Percentiles rank a stretch among this genome's conserved stretches.
These are phyloP conservation scores for Chloroclysta siterata DNA, from an alignment of 2,888 invertebrate genomes.

Conservation along the genomic window DNA sequence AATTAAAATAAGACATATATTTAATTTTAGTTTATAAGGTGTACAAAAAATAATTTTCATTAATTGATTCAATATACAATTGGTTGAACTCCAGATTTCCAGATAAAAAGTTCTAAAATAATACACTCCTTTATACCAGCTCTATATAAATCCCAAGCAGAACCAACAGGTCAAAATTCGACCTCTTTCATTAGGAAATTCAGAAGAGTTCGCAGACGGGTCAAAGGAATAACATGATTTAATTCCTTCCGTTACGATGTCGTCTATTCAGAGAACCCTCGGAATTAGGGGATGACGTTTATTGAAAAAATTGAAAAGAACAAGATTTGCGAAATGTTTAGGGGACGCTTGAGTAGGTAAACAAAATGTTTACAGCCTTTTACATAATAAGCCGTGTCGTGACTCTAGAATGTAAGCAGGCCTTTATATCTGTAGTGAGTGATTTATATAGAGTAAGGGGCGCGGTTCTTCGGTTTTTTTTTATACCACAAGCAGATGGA, in stretches of 20 bases:
- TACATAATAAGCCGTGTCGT: neutral
- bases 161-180: conserved; percentile 51
- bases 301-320: conserved; percentile 21
- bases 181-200: conserved; percentile 65
- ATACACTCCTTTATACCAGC: too few species aligned
- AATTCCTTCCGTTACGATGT: conserved; percentile 52
- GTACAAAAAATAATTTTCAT: too few species aligned
- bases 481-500: too few species aligned
- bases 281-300: conserved; percentile 31
- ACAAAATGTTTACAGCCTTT: conserved; percentile 5
- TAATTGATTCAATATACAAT: too few species aligned
- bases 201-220: conserved; percentile 62
- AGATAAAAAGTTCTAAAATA: too few species aligned
- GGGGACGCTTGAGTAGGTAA: conserved; percentile 12
- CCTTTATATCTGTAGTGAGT: too few species aligned
- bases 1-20: too few species aligned
- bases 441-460: too few species aligned
- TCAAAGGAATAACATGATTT: conserved; percentile 67
- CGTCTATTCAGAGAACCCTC: conserved; percentile 9
- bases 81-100: too few species aligned
- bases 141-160: conserved; percentile 42
- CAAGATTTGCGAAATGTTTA: conserved; percentile 15
- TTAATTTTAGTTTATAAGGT: too few species aligned
- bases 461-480: too few species aligned
- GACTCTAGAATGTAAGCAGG: neutral